Base-by-base conservation (phyloP, 92 coral and sea anemone species). In the Epizoanthus rinbou region DNA sequence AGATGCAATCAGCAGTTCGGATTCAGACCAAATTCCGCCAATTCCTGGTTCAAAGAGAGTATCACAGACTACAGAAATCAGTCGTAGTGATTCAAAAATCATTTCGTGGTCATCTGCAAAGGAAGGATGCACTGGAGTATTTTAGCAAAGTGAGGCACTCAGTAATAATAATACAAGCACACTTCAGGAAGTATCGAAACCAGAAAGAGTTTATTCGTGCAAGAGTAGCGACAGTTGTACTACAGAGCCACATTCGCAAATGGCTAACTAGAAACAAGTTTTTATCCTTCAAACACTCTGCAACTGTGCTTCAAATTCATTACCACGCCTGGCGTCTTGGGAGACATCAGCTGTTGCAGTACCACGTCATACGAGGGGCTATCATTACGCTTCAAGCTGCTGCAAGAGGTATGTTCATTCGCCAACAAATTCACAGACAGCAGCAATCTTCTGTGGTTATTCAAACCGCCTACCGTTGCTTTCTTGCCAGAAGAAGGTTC, bases 11-110 rank as follows among this genome's bases (percentile, higher is more conserved):
- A 14, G 86, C 86, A 14, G 25, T 85, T 31, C 25, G 24, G 18
- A 52, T 94, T 43, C 96, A 94, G 87, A 80, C 93, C 7, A 75
- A 41, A 9, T 35, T 89, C 9, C 87, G 98, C 17, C 59, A 88
- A 43, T 71, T 75, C 76, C 43, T 84, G 56, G 83, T 54, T 6
- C 82, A 90, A 80, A 83, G 86, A 35, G 84, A 78, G 71, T 84
- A 92, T 79, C 70, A 59, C 80, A 65, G 69, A 21, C 37, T 86
- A 65, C 87, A 82, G 65, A 84, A 52, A 23, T 87, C 88, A 79
- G 74, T 86, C 2, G 16, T 33, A 0, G 73, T 84, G 72, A 83
- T 94, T 68, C 93, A 90, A 59, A 60, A 84, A 21, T 53, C 45
- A 15, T 76, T 76, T 69, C 80, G 91, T n/a, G 93, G 66, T 10